Base-by-base conservation (phyloP, 1,140 invertebrate species). In the Formica exsecta region DNA sequence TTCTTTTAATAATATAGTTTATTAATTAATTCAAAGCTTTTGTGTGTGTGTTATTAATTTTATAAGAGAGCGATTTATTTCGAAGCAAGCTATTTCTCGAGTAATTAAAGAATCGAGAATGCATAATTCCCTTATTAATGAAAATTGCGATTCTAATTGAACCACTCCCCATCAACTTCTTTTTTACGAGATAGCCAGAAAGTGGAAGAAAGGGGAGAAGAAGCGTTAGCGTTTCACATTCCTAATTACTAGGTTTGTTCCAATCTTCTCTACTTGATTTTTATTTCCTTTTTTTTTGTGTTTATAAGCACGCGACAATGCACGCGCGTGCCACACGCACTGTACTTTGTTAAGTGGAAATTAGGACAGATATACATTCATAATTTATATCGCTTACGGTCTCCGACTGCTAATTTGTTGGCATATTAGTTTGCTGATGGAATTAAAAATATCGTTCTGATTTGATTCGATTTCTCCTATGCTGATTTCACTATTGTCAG, bases 221-320 rank as follows among this genome's bases (percentile, higher is more conserved):
- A 68, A 81, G 8, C 8, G 8, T 41, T 6, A 48, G 65, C 8
- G 57, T 36, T 41, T 74, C 71, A 64, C 73, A 54, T 57, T 89
- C 88, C 54, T 89, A 88, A 89, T 89, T 89, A 88, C 84, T 76
- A 25, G 51, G 6, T 22, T 79, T n/a, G 16, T n/a, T 44, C 41
- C 38, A 9, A 9, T 25, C 36, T 61, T 7, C 22, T 36, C 7
- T 16, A 1, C 32, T 71, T 4, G 3, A 25, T 61, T 25, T 64
- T 32, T 44, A 73, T 64, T 64, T 25, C 41, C 41, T 41, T 44
- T 62, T 79, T 19, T 59, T 13, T 38, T 77, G 22, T 16, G 8
- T 16, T 70, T 11, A 19, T 57, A 71, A 68, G 86, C 90, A 91
- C 90, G 89, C 90, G 90, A 89, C 81, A 70, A 71, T 57, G 85